Percentiles rank a stretch among this genome's conserved stretches.
Evolutionary conservation across 1,140 invertebrate species (phyloP).

Genomic region (Tetranychus cinnabarinus): DNA sequence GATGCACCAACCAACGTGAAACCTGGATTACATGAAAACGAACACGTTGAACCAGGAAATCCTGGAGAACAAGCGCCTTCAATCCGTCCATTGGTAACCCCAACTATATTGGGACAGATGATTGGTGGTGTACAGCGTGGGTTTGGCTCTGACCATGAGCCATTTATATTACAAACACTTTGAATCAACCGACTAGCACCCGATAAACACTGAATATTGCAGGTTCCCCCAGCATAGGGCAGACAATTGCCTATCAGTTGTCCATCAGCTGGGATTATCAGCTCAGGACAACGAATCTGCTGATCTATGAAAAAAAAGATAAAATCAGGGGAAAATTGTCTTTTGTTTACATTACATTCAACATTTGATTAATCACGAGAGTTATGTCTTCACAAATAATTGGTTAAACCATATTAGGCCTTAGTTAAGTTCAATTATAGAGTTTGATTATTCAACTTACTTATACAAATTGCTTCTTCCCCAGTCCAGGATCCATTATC

Average conservation of each 20-base stretch:
- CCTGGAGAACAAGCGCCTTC: neutral
- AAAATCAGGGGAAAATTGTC: neutral
- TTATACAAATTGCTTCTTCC: slow-evolving; percentile 1
- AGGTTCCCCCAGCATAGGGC: neutral
- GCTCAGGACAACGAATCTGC: neutral
- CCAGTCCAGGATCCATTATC: slow-evolving; percentile 7
- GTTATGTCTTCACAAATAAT: too few species aligned
- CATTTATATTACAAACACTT: neutral
- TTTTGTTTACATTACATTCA: too few species aligned
- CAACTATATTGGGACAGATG: neutral
- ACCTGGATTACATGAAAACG: neutral
- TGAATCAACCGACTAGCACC: neutral
- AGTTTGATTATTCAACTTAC: neutral
- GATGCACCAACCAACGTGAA: neutral
- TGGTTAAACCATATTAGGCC: too few species aligned
- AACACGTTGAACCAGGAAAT: neutral
- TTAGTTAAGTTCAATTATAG: neutral
- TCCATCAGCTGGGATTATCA: neutral
- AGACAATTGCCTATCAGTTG: neutral
- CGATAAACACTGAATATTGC: neutral
- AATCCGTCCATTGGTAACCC: neutral
- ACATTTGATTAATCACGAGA: too few species aligned
- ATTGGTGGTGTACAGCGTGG: neutral
- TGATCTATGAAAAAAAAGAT: neutral
- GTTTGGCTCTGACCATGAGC: neutral